Evolutionary conservation across 2,797 vertebrate species (phyloP), one percentile per base, ranked within the genome.

Genomic region (Parotocinclus haroldoi): DNA sequence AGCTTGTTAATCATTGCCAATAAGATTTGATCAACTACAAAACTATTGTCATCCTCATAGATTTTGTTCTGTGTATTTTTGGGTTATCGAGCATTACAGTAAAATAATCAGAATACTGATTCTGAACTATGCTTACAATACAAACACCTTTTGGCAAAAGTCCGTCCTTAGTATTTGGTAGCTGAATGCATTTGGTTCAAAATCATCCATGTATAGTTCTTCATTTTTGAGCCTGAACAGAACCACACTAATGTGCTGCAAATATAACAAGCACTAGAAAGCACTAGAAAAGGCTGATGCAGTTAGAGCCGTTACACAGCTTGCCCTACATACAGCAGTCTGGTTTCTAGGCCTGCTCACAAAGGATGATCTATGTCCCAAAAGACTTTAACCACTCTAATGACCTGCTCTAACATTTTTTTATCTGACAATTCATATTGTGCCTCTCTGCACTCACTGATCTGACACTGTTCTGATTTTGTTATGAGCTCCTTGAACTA

Each of bases 131-230:
- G n/a, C n/a, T n/a, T n/a, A n/a, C n/a, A n/a, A n/a, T n/a, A n/a
- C n/a, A n/a, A n/a, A n/a, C n/a, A n/a, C n/a, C n/a, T n/a, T n/a
- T n/a, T n/a, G n/a, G n/a, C n/a, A n/a, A n/a, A n/a, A n/a, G n/a
- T 42, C 8, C 7, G 40, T 42, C 10, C 1, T 42, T n/a, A n/a
- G n/a, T 42, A 81, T 82, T 60, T 68, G 68, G 65, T 76, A 80
- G 44, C 72, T 78, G 76, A 76, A 1, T 42, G 40, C 40, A 42
- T 9, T 9, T 42, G 27, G 27, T 27, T 27, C 27, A 27, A 5
- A 27, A 27, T 7, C 10, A 9, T 42, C 40, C 7, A 7, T 1
- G 40, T 42, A 11, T 11, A 42, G 1, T 42, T 42, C 76, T 40
- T 68, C 37, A 63, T 13, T 12, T 27, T 10, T 9, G 13, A 16